phyloP scores from a whole-genome alignment of 2,797 vertebrate species.

The Poecilia wingei region DNA sequence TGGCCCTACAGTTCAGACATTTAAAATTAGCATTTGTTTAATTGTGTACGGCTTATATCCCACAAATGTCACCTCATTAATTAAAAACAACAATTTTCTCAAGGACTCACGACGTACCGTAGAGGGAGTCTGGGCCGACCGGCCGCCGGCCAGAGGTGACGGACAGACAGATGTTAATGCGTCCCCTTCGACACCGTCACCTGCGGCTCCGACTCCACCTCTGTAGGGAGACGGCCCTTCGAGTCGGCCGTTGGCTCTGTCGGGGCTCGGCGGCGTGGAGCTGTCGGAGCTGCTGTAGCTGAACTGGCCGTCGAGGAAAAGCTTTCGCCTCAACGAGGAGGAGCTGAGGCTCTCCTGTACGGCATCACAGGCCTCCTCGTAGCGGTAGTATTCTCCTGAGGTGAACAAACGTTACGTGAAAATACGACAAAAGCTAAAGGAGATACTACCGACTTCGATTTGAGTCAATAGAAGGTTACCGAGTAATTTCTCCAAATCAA shows the following conservation, averaged over 20 bases:
- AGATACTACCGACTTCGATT: neutral
- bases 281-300: slow-evolving; percentile 85
- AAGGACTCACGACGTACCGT: slow-evolving; percentile 79
- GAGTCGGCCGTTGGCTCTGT: slow-evolving; percentile 56
- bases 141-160: slow-evolving; percentile 85
- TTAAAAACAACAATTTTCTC: neutral
- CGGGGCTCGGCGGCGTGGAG: slow-evolving; percentile 85
- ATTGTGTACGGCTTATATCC: neutral
- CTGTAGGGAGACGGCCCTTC: slow-evolving; percentile 42
- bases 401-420: slow-evolving; percentile 4
- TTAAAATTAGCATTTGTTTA: neutral
- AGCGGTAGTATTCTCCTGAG: slow-evolving; percentile 89
- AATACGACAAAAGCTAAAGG: neutral
- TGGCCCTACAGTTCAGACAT: slow-evolving; percentile 82
- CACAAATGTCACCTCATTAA: neutral
- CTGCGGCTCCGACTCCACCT: neutral
- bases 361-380: slow-evolving; percentile 86
- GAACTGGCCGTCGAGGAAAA: slow-evolving; percentile 92
- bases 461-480: slow-evolving; percentile 78
- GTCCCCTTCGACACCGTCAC: slow-evolving; percentile 60
- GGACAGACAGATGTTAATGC: slow-evolving; percentile 72
- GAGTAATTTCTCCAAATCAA: slow-evolving; percentile 93
- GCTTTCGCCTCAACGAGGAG: slow-evolving; percentile 93
- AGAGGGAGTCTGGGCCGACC: slow-evolving; percentile 81
- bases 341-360: slow-evolving; percentile 95